Base-by-base conservation (phyloP, 2,888 invertebrate genomes). In the Balanococcus diminutus region DNA sequence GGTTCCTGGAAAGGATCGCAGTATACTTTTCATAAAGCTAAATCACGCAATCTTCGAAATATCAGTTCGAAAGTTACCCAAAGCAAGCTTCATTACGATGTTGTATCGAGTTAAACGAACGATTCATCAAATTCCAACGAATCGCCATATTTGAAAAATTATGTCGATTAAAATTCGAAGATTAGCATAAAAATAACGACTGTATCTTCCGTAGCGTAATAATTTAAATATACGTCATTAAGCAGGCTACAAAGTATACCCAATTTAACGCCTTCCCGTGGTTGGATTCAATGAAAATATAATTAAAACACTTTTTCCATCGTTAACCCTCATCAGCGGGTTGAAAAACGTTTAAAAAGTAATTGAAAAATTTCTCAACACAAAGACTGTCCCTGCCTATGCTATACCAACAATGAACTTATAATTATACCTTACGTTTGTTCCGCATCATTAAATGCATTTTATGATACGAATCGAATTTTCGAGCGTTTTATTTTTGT, bases 171-270 rank as follows among this genome's bases (percentile, higher is more conserved):
- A 67, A 67, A 31, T 67, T 67, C 67, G 14, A 67, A 67, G 28
- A 67, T 67, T 67, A 67, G 28, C 67, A 67, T 67, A 67, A 67
- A 67, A 67, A 67, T 67, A 67, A 67, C 28, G 67, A 67, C 25
- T 28, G n/a, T 46, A 19, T 56, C 22, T 56, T 22, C 1, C 5
- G 8, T 19, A 67, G 25, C 1, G 11, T 31, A 67, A 67, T 28
- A 67, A 67, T 67, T 67, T 67, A 67, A 67, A 67, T 28, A 28
- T 28, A 28, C 28, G 16, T 16, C 67, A 67, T 67, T 67, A 67
- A 67, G 28, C 67, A 67, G 11, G 28, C 25, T 67, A 28, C 67
- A 31, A 31, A 67, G 56, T 56, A 56, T 56, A 56, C 56, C 56
- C 22, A 56, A 56, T 56, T 56, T 56, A 56, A 56, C 56, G 56